Evolutionary conservation across 2,888 invertebrate species (phyloP), one percentile per base, ranked within the genome.

Genomic region (Ectemnius lituratus): DNA sequence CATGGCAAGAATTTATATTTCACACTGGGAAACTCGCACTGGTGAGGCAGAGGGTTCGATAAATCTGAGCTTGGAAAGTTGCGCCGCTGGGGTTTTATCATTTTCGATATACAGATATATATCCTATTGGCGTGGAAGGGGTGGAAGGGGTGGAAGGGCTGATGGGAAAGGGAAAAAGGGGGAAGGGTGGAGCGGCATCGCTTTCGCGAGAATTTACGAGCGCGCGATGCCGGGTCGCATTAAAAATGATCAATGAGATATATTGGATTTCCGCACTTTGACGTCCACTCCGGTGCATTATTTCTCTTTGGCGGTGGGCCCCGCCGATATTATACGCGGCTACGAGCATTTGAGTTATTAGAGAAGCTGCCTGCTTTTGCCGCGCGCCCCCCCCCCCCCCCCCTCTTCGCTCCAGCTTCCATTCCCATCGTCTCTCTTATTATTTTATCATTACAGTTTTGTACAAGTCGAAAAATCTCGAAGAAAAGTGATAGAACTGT

Each of bases 221-320:
- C 14, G 5, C 52, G 16, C 52, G n/a, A 52, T 37, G 6, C n/a
- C 16, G 52, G n/a, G 52, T 6, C 16, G 16, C 52, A 52, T 52
- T 52, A 52, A 52, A 52, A 52, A 52, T 52, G n/a, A 16, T 52
- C 52, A 16, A 52, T 52, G 52, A 16, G 16, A 52, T 52, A 52
- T 52, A 52, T 52, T 16, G 52, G 52, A 16, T 52, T 52, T 52
- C 16, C 16, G 14, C 16, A 52, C 52, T 16, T 16, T 16, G 52
- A 52, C n/a, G 52, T 16, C 16, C 52, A 52, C 52, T 52, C 16
- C 14, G 16, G 5, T 52, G 14, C 52, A 52, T 52, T 52, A 52
- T 52, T 52, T 16, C 52, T 16, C 16, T 52, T 52, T 14, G 52
- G 14, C n/a, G 8, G 52, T 5, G 14, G 5, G 1, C 1, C 3